Evolutionary conservation across 2,797 vertebrate species (phyloP), one percentile per base, ranked within the genome.

Genomic region (Amazonetta brasiliensis): DNA sequence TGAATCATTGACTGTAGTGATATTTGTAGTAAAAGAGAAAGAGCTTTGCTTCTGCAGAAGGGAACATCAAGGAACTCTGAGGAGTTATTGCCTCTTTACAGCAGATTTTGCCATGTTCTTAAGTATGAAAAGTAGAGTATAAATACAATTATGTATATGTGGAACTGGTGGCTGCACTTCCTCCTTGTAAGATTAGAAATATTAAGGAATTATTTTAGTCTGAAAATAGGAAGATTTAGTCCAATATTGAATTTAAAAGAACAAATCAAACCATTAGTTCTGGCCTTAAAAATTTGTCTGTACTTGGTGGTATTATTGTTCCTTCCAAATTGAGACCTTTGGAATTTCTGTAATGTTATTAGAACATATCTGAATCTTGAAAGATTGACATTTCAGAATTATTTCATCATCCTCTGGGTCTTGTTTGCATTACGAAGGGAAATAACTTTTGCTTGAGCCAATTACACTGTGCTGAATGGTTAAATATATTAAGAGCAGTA

Each of bases 331-430:
- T 55, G 82, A 96, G 81, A 64, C 25, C 37, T 90, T 85, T 79
- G 80, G 76, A 85, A 92, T 93, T 94, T 95, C 86, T 95, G 84
- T 97, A 96, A 95, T 93, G 88, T 87, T 97, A 88, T 93, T 96
- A 93, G 91, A 97, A 85, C 44, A 63, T 94, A 95, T 94, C 81
- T 86, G 91, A 80, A 92, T 89, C 78, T 92, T 94, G 85, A 97
- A 96, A 97, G 95, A 75, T 55, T 95, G 95, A 93, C 87, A 87
- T 91, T 97, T 94, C 63, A 73, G 82, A 97, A 95, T 96, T 95
- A 97, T 95, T 96, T 91, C 83, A 87, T 94, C 91, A 95, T 97
- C 92, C 82, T 94, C 89, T 94, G 86, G 94, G 55, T 86, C 64
- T 94, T 97, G 80, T 96, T 96, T 95, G 39, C 81, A 83, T 89